Base-by-base conservation (phyloP, 2,113 vertebrate genomes). In the Neotragus pygmaeus region DNA sequence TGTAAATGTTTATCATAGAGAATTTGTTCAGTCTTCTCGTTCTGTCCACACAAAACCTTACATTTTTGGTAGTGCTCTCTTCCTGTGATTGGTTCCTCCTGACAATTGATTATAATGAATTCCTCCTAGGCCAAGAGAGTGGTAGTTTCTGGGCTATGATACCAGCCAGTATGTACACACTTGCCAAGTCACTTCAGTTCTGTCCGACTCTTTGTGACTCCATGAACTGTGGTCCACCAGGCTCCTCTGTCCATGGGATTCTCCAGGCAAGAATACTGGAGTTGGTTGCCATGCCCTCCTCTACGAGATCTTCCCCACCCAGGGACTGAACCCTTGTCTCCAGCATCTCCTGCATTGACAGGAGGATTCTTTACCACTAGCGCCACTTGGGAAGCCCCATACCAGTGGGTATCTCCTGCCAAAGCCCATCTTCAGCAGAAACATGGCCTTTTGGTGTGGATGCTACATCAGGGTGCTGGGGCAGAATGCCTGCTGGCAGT, bases 141-240 rank as follows among this genome's bases (percentile, higher is more conserved):
- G 21, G 36, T 27, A 21, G 27, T 70, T 84, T 66, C 28, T 84
- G 60, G 51, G 27, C 36, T 15, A 13, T 45, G 45, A 77, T 1
- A 70, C 5, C 4, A n/a, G 6, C 5, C 30, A 28, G 14, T 39
- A 5, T 51, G 23, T 43, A 75, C 3, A 0, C 0, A 6, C 39
- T 75, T 75, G 70, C 70, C 27, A 43, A 43, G 70, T 27, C 66
- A 12, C 66, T 43, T 75, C 70, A 75, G 6, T 75, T 13, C 21
- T 75, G 12, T 75, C 70, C 0, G 0, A 75, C 70, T 75, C 70
- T 73, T 14, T 75, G 70, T 27, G 39, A 43, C 12, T 43, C 70
- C 39, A 43, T 0, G 1, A 27, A 75, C 39, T 75, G 23, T 39
- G 23, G 39, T 7, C 39, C 23, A 27, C 70, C 39, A 75, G 70